Conservation (phyloP, 1,140 invertebrate species). For the Temnothorax nylanderi region DNA sequence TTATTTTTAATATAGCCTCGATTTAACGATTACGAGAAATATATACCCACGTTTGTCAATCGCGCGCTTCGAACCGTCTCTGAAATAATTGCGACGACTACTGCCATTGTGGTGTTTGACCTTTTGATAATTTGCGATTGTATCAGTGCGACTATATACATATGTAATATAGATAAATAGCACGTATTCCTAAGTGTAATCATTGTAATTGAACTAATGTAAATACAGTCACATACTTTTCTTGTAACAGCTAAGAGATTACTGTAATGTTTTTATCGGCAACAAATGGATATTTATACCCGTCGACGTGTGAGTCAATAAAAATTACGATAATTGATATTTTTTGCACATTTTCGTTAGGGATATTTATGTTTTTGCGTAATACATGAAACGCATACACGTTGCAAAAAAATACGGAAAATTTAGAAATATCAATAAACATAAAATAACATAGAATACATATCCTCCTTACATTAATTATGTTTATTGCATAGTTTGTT, state of each 20-base stretch:
- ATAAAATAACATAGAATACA: background rate
- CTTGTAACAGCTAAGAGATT: constrained; percentile 65
- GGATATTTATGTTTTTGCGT: background rate
- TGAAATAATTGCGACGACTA: constrained; percentile 29
- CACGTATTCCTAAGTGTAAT: constrained; percentile 64
- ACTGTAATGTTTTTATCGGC: constrained; percentile 77
- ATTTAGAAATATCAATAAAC: background rate
- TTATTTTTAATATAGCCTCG: constrained; percentile 27
- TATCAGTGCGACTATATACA: constrained; percentile 66
- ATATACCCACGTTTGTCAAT: constrained; percentile 15
- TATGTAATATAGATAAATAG: constrained; percentile 72
- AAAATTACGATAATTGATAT: constrained; percentile 62
- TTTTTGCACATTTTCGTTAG: constrained; percentile 37
- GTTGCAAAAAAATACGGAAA: background rate
- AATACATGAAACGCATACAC: background rate
- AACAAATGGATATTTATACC: constrained; percentile 76
- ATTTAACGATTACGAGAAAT: constrained; percentile 16
- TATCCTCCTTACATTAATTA: background rate
- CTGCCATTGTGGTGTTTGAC: constrained; percentile 54
- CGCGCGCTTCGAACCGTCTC: constrained; percentile 8
- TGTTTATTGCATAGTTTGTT: background rate
- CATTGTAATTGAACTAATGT: constrained; percentile 71
- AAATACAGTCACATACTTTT: constrained; percentile 73
- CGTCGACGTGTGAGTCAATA: constrained; percentile 64
- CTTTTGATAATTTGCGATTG: constrained; percentile 35